Base-by-base conservation (phyloP, 2,797 vertebrate genomes). In the Caiman crocodilus region DNA sequence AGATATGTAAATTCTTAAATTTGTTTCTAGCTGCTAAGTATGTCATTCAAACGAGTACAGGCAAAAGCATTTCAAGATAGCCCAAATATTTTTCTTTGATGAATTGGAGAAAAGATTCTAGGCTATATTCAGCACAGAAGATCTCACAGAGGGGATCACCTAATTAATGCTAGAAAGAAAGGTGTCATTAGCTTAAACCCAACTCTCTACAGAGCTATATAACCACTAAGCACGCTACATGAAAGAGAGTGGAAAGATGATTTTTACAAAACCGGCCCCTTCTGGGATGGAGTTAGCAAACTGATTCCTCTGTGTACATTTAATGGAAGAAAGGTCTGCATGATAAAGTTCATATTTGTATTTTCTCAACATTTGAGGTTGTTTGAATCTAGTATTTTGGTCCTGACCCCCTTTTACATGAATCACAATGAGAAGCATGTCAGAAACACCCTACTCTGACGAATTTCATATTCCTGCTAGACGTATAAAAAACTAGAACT, bases 181-280 rank as follows among this genome's bases (percentile, higher is more conserved):
- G 5, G 1, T 69, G 2, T 56, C 1, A 1, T 58, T 50, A 50
- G 42, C 42, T 50, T 50, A 50, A 50, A 50, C 42, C 42, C 42
- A 50, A 50, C 9, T 50, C 9, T 50, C 42, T 50, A 50, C 42
- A 50, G 10, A 50, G 42, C 42, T 50, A 50, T 50, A 10, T 50
- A 50, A 50, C 42, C 42, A 50, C 42, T 50, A 50, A 50, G 42
- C 42, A 50, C 3, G 42, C 42, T 50, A 3, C 42, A 50, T 50
- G 42, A 50, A 50, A 50, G 42, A 50, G 42, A 50, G 42, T 50
- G 42, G 42, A 50, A 50, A 50, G 42, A 50, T 50, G 9, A 35
- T 35, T 35, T 35, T 79, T 76, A 76, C 76, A 78, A 87, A 95
- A 88, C 5, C 55, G 73, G 69, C 15, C 3, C 90, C 26, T 85